Conservation (phyloP, 2,113 vertebrate species). For the Henicopernis longicauda region DNA sequence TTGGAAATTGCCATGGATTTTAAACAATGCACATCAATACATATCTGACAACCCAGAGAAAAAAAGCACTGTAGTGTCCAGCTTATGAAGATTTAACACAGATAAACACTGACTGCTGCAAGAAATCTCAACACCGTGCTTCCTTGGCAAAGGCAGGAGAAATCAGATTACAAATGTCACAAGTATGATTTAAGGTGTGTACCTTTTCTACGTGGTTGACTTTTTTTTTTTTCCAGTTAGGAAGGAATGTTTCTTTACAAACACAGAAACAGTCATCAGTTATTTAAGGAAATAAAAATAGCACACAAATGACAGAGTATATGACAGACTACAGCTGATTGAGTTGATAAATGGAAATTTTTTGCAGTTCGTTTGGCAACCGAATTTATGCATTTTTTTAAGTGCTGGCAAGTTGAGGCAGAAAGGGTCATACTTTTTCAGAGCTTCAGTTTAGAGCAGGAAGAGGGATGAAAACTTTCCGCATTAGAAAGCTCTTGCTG, state of each 20-base stretch:
- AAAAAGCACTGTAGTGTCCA: neutral
- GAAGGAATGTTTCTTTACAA: conserved; percentile 34
- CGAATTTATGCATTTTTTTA: neutral
- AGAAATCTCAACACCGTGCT: neutral
- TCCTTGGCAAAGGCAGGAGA: neutral
- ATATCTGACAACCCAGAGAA: neutral
- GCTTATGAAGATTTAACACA: neutral
- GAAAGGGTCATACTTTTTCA: neutral
- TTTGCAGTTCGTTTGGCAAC: neutral
- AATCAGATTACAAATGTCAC: neutral
- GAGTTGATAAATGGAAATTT: neutral
- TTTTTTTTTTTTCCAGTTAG: neutral
- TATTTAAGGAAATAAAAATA: conserved; percentile 45
- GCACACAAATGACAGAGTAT: neutral
- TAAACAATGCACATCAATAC: neutral
- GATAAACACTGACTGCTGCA: neutral
- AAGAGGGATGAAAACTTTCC: neutral
- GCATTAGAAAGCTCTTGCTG: neutral
- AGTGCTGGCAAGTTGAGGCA: neutral
- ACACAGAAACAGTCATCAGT: conserved; percentile 20
- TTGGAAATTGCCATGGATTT: neutral
- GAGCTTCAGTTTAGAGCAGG: neutral
- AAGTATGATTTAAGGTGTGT: conserved; percentile 39
- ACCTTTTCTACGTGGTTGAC: neutral
- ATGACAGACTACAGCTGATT: neutral